A percentile compares a stretch with the other conserved stretches of the same genome.
Conservation (phyloP, 1,140 invertebrate genomes). For the Drosophila rhopaloa region DNA sequence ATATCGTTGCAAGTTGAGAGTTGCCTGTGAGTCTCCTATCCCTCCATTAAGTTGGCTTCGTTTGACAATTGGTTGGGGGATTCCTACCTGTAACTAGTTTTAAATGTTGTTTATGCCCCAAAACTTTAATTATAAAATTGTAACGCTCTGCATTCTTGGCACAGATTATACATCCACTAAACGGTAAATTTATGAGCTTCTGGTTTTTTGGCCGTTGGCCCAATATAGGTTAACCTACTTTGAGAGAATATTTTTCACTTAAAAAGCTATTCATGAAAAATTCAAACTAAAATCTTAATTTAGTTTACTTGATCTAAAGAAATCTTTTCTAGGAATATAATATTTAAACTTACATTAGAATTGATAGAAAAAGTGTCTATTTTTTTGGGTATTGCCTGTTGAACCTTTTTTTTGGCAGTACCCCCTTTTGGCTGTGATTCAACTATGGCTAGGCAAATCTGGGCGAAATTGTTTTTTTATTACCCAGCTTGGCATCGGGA, state of each 20-base stretch:
- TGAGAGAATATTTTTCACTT: too few relatives aligned
- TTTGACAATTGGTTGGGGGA: constrained; percentile 15
- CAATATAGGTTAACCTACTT: background rate
- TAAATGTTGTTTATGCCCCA: constrained; percentile 40
- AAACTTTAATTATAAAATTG: constrained; percentile 35
- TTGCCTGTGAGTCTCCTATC: constrained; percentile 14
- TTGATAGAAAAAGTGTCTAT: background rate
- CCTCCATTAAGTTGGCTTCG: constrained; percentile 22
- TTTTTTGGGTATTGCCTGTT: background rate
- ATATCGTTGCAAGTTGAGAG: constrained; percentile 11
- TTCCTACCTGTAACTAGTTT: constrained; percentile 50
- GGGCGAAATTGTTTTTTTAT: constrained; percentile 60
- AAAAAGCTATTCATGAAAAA: background rate
- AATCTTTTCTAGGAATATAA: too few relatives aligned
- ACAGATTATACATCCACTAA: constrained; percentile 40
- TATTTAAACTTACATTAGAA: too few relatives aligned
- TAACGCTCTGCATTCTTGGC: constrained; percentile 1
- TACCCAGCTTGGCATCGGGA: constrained; percentile 26
- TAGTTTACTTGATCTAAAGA: too few relatives aligned
- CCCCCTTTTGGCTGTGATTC: constrained; percentile 43
- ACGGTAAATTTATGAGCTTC: constrained; percentile 51
- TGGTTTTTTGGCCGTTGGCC: constrained; percentile 12
- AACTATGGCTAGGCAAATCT: constrained; percentile 32
- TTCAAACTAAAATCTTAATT: background rate
- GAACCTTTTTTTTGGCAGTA: constrained; percentile 49